Percentiles rank a stretch among this genome's conserved stretches.
Conservation (phyloP, 2,797 vertebrate species). For the Mormyrus hasselquistii region DNA sequence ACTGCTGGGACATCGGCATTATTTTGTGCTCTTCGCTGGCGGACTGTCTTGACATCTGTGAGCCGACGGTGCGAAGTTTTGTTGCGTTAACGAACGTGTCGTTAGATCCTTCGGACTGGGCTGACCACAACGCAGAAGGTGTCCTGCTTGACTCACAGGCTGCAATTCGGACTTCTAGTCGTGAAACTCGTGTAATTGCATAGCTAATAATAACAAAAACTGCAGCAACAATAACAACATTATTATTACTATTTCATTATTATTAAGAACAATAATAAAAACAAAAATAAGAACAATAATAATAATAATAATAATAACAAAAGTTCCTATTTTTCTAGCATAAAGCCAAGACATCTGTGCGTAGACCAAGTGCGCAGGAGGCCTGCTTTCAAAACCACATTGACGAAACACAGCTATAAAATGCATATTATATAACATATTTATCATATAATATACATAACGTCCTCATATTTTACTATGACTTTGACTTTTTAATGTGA, state of each 20-base stretch:
- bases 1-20: constrained; percentile 13
- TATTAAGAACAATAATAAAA: not conserved
- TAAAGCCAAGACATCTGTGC: not conserved
- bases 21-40: not conserved
- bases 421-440: not conserved
- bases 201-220: not conserved
- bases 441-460: not conserved
- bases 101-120: not conserved
- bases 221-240: not conserved
- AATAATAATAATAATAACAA: not conserved
- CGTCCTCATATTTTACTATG: not conserved
- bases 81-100: not conserved
- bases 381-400: not conserved
- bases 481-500: not conserved
- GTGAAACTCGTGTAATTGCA: not conserved
- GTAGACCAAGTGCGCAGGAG: no score
- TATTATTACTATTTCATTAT: not conserved
- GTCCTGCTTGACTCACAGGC: not conserved
- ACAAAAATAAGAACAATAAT: not conserved
- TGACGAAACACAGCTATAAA: not conserved
- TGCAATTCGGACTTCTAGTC: not conserved
- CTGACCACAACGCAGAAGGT: not conserved
- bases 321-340: not conserved
- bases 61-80: not conserved
- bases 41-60: not conserved